Base-by-base conservation (phyloP, 2,797 vertebrate species). In the Macropodus opercularis region DNA sequence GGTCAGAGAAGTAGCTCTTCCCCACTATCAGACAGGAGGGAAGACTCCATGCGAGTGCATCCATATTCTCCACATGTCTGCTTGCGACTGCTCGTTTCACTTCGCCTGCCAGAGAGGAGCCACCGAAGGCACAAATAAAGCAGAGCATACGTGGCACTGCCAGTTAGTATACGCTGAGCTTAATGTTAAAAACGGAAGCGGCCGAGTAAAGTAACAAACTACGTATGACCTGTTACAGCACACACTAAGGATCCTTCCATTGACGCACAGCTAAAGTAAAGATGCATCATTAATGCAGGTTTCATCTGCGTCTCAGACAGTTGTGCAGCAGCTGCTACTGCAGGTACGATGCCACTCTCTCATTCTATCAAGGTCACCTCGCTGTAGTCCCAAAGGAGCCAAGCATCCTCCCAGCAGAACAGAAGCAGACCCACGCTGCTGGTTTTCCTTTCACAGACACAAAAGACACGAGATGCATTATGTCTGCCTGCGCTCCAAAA, bases 291-390 rank as follows among this genome's bases (percentile, higher is more conserved):
- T 53, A 62, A 86, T 85, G 76, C 62, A 46, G 46, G 55, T 62
- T 34, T 10, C 31, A 34, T 71, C 75, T 86, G 81, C 82, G 72
- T 69, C 67, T 69, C 44, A 63, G 50, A 82, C 73, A 69, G 79
- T 79, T 62, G 64, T 81, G 63, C 58, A 77, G 82, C 81, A 86
- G 85, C 83, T 87, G 83, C 78, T 82, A n/a, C n/a, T n/a, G n/a
- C n/a, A 75, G 56, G 71, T 72, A 79, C 15, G 31, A 6, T 69
- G 77, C 54, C 76, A 48, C 70, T 67, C 64, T 55, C 71, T 49
- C 32, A 21, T 83, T 71, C 68, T 68, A 72, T 83, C 80, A 89
- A 89, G 90, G 90, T 88, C 86, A 89, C 79, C 74, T 77, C 63
- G 18, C 47, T 63, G 62, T 19, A 49, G 52, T 88, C 90, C 86